These are phyloP conservation scores for Lates calcarifer DNA, from an alignment of 2,113 vertebrate species.

Conservation along the genomic window DNA sequence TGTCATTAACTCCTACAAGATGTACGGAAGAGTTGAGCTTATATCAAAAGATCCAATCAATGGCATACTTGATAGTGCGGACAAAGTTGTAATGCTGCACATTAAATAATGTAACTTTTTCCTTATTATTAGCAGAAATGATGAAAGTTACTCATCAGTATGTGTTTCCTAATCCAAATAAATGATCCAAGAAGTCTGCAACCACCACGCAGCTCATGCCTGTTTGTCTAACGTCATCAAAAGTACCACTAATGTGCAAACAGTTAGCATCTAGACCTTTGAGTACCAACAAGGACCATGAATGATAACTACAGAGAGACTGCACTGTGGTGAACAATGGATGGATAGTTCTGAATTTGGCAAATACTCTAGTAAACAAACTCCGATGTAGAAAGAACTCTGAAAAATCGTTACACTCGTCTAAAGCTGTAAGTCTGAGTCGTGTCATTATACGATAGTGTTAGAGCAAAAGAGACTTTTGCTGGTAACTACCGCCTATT, in stretches of 20 bases:
- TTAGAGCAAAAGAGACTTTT: not conserved
- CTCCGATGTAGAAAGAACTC: not conserved
- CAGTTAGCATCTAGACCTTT: not conserved
- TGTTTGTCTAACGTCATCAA: not conserved
- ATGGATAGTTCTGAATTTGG: not conserved
- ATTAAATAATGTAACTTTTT: not conserved
- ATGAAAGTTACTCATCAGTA: not conserved
- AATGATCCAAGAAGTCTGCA: not conserved
- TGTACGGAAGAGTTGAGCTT: not conserved
- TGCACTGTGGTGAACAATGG: not conserved
- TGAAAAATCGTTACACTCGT: not conserved
- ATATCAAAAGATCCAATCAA: not conserved
- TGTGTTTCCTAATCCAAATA: not conserved
- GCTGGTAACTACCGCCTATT: conserved; percentile 8
- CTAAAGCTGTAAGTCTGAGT: not conserved
- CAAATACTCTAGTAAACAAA: not conserved
- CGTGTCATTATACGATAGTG: not conserved
- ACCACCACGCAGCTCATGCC: not conserved
- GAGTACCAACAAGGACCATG: not conserved
- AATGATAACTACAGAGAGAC: not conserved
- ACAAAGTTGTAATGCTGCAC: too few relatives aligned
- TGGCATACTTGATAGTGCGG: too few relatives aligned
- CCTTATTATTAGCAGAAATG: not conserved
- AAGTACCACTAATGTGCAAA: not conserved
- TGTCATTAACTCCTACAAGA: not conserved